phyloP scores from a whole-genome alignment of 2,888 invertebrate species.

The Melitaea athalia region DNA sequence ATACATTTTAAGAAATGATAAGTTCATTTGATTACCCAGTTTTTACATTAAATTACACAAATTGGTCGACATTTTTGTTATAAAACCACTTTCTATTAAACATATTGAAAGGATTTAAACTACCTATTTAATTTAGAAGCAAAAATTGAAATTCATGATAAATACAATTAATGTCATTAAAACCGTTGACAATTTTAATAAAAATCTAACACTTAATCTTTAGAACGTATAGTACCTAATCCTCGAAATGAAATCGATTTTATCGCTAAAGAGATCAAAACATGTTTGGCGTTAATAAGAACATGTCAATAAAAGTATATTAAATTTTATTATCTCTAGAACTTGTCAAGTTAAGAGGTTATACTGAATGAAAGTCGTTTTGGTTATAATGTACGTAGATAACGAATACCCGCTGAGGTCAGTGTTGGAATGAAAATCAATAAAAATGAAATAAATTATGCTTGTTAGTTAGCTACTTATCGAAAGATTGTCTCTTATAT shows the following conservation, averaged over 20 bases:
- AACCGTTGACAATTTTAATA: background rate
- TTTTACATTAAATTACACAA: no score
- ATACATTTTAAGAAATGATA: no score
- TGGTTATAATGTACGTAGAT: constrained; percentile 23
- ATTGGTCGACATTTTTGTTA: no score
- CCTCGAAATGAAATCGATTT: background rate
- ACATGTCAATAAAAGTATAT: constrained; percentile 17
- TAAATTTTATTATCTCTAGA: constrained; percentile 23
- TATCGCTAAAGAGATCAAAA: constrained; percentile 17
- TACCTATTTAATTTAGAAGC: no score
- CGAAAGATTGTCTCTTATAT: constrained; percentile 22
- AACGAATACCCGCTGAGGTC: constrained; percentile 28
- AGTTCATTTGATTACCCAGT: no score
- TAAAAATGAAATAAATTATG: constrained; percentile 36
- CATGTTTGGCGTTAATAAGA: constrained; percentile 19
- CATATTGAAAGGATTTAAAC: no score
- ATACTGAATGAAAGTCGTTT: constrained; percentile 20
- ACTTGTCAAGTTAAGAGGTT: constrained; percentile 22
- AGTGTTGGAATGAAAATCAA: constrained; percentile 31
- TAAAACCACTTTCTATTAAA: no score
- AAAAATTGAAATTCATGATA: background rate
- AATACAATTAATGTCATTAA: background rate
- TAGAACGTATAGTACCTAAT: background rate
- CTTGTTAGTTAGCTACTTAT: constrained; percentile 30
- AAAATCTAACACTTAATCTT: background rate